These are phyloP conservation scores for Mesitornis unicolor DNA, from an alignment of 2,113 vertebrate genomes.

Conservation along the genomic window DNA sequence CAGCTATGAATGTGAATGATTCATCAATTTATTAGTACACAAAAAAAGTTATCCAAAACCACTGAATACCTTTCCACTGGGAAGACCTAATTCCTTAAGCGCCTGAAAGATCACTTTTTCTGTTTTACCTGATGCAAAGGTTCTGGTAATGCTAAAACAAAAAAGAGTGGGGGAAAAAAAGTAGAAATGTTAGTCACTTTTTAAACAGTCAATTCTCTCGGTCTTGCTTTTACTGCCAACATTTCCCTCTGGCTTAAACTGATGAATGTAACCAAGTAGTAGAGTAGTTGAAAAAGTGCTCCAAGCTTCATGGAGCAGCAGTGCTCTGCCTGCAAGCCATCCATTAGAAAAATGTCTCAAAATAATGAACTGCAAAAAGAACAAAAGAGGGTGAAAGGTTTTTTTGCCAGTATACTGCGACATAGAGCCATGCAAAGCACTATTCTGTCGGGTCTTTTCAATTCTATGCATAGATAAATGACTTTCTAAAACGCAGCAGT, in stretches of 20 bases:
- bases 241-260: neutral
- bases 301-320: neutral
- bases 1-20: neutral
- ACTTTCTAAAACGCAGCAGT: neutral
- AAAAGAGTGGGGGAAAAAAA: neutral
- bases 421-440: neutral
- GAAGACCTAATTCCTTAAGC: constrained; percentile 95
- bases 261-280: neutral
- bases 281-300: neutral
- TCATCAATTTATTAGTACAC: neutral
- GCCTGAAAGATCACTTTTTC: constrained; percentile 99
- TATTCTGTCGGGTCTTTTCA: neutral
- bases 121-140: constrained; percentile 97
- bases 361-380: neutral
- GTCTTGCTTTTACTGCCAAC: neutral
- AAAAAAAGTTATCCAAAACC: neutral
- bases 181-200: neutral
- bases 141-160: constrained; percentile 89
- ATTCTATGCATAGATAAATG: neutral
- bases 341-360: neutral
- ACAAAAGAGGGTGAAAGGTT: accelerated
- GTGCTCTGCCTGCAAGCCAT: neutral
- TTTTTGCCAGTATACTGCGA: neutral
- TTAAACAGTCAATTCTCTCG: neutral
- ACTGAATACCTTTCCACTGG: constrained; percentile 92